Evolutionary conservation across 2,797 vertebrate genomes (phyloP).

Genomic region (Arrhamphus sclerolepis): DNA sequence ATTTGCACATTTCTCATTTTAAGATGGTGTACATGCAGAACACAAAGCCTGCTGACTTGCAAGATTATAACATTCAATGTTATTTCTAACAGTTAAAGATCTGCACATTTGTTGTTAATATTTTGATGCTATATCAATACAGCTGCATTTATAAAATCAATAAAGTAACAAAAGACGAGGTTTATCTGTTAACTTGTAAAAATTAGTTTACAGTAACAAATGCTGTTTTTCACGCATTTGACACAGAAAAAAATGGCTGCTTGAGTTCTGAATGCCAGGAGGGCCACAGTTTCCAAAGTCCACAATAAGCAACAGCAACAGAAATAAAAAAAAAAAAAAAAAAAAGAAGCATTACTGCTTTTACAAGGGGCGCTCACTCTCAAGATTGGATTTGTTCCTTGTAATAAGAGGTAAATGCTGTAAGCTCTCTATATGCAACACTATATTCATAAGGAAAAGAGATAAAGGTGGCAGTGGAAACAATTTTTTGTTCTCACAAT

Average conservation of each 20-base stretch:
- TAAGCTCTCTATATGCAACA: no score
- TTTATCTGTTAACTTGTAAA: constrained; percentile 79
- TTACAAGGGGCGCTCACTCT: not conserved
- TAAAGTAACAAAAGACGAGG: constrained; percentile 70
- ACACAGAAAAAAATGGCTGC: constrained; percentile 53
- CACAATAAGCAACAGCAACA: constrained; percentile 44
- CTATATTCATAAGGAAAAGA: no score
- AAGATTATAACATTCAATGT: constrained; percentile 72
- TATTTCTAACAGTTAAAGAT: constrained; percentile 62
- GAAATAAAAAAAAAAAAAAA: not conserved
- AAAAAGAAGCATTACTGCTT: constrained; percentile 35
- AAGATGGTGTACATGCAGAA: constrained; percentile 71
- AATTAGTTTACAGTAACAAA: constrained; percentile 80
- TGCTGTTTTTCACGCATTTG: constrained; percentile 61
- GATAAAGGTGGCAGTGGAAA: no score
- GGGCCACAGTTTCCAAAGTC: constrained; percentile 42
- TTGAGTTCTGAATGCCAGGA: constrained; percentile 28
- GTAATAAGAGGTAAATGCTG: no score
- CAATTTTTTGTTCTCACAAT: no score
- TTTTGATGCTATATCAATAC: constrained; percentile 64
- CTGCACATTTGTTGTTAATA: constrained; percentile 69
- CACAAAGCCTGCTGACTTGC: constrained; percentile 61
- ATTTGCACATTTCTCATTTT: constrained; percentile 59
- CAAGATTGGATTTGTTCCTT: no score
- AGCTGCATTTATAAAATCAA: constrained; percentile 77